Conservation (phyloP, 1,140 invertebrate genomes). For the Lepidurus arcticus region DNA sequence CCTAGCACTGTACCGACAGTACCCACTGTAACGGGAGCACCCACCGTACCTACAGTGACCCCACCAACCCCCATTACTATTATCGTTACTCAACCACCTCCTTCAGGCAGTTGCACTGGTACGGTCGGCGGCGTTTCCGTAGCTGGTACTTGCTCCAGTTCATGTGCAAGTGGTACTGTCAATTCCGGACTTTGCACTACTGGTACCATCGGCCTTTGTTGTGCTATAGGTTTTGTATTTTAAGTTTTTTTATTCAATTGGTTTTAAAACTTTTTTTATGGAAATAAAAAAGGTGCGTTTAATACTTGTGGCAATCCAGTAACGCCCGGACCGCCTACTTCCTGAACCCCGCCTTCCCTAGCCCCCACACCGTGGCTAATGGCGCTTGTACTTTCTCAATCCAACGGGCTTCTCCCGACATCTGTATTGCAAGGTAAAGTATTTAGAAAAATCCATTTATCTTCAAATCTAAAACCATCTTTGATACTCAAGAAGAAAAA, state of each 20-base stretch:
- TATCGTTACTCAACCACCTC: not conserved
- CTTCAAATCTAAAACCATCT: not conserved
- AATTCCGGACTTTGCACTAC: not conserved
- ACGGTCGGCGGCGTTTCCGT: not conserved
- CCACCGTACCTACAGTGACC: not conserved
- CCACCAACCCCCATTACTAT: not conserved
- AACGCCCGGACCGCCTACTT: not conserved
- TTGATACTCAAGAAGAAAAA: not conserved
- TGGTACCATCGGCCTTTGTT: not conserved
- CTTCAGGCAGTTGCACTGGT: not conserved
- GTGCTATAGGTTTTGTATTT: not conserved
- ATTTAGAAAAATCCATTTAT: not conserved
- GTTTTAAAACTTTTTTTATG: not conserved
- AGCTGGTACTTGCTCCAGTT: not conserved
- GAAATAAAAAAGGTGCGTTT: not conserved
- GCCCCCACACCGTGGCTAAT: not conserved
- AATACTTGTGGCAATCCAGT: not conserved
- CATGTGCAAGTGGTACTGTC: not conserved
- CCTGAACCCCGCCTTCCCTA: not conserved
- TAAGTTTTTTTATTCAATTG: not conserved
- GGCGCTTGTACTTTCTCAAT: not conserved
- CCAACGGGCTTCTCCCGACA: not conserved
- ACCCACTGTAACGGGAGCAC: not conserved
- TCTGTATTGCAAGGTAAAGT: not conserved
- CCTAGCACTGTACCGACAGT: not conserved